Conservation (phyloP, 2,888 invertebrate species). For the Xanthia icteritia region DNA sequence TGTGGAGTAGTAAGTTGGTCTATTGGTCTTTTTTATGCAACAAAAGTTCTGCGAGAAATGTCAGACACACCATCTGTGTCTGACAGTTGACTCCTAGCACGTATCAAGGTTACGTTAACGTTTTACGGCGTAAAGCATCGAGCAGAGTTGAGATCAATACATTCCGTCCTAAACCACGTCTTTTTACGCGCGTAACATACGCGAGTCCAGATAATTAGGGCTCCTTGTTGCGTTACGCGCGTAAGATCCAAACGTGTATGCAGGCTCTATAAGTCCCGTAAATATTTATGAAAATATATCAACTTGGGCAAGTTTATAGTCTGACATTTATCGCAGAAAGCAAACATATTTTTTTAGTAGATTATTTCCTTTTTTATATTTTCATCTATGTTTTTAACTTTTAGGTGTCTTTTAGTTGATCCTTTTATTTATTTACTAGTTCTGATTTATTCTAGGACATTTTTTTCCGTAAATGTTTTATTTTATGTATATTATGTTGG, state of each 20-base stretch:
- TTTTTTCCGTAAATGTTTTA: slow-evolving; percentile 13
- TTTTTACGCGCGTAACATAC: neutral
- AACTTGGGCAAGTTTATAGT: neutral
- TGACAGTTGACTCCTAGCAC: neutral
- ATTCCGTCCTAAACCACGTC: neutral
- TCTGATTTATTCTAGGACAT: neutral
- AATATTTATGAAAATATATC: neutral
- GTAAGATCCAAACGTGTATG: too few species aligned
- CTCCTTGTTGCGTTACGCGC: too few species aligned
- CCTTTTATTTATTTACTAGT: neutral
- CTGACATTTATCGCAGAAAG: neutral
- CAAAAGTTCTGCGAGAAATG: neutral
- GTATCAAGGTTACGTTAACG: neutral
- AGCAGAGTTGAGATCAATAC: neutral
- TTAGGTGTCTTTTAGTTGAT: neutral
- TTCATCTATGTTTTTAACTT: neutral
- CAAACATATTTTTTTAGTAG: neutral
- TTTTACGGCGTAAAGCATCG: neutral
- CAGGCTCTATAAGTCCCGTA: neutral
- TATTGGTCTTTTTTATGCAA: neutral
- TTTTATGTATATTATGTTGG: neutral
- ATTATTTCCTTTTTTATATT: neutral
- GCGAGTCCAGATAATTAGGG: too few species aligned
- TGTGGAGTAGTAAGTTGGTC: neutral
- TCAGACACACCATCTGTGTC: neutral